Base-by-base conservation (phyloP, 2,113 vertebrate genomes). In the Junco hyemalis region DNA sequence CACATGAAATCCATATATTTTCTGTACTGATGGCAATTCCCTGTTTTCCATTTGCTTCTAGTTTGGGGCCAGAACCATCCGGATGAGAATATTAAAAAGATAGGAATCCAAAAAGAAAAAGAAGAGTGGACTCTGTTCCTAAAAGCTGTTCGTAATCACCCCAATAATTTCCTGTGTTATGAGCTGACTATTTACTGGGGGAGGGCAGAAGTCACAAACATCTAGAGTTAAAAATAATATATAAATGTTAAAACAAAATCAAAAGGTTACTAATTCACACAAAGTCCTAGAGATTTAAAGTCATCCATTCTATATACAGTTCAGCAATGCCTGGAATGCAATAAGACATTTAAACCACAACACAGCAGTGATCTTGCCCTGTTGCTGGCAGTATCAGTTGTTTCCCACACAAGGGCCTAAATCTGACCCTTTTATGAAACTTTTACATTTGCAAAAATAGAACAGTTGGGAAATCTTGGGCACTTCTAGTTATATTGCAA, bases 401-500 rank as follows among this genome's bases (percentile, higher is more conserved):
- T 97, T 98, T 98, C 98, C 98, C 98, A 98, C 98, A 98, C 97
- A 97, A 91, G 97, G 96, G 96, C 97, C 97, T 97, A 97, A 97
- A 97, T 97, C 94, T 98, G 97, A 98, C 98, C 98, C 96, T 97
- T 98, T 93, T 68, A 97, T 95, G 97, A 98, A 98, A 98, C 97
- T 98, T 97, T 95, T 98, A 95, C 95, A 95, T 97, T 96, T 95
- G 95, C 96, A 98, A 98, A 98, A 98, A 98, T 98, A 98, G 98
- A 98, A 98, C 97, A 90, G 97, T 98, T 98, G 98, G 97, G 97
- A 98, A 98, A 98, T 98, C 97, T 98, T 98, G 97, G 96, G 96
- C 97, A 97, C 96, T 98, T 97, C 93, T 93, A 95, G 95, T 92
- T 97, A 95, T 98, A 97, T 44, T 94, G 95, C 97, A 97, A 98